Evolutionary conservation across 2,113 vertebrate species (phyloP).

Genomic region (Anguilla japonica): DNA sequence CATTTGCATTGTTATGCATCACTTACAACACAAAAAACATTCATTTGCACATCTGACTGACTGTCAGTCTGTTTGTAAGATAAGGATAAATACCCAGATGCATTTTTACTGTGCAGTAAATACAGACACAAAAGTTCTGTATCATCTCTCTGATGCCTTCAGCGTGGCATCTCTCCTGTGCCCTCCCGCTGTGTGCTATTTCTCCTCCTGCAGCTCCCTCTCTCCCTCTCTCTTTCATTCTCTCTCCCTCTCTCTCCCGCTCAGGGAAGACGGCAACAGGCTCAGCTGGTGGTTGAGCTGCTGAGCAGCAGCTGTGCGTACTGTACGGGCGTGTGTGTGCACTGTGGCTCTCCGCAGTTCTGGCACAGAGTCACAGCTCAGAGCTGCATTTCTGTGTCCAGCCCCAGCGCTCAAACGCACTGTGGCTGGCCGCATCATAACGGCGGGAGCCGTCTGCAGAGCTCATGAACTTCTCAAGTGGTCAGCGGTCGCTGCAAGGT

Average conservation of each 20-base stretch:
- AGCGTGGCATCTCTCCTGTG: too few relatives aligned
- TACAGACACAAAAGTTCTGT: too few relatives aligned
- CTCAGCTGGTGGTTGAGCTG: neutral
- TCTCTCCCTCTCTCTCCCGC: constrained; percentile 18
- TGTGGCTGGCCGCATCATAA: neutral
- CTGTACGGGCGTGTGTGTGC: neutral
- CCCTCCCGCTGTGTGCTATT: too few relatives aligned
- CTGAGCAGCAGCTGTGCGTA: neutral
- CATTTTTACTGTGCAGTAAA: too few relatives aligned
- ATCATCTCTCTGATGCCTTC: too few relatives aligned
- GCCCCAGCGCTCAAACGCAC: neutral
- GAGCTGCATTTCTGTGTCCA: neutral
- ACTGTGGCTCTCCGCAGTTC: neutral
- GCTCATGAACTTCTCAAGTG: constrained; percentile 3
- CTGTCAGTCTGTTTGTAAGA: too few relatives aligned
- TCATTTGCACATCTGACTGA: too few relatives aligned
- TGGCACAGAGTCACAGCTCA: neutral
- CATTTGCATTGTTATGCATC: neutral
- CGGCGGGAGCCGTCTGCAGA: neutral
- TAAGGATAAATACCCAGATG: too few relatives aligned
- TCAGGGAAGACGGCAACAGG: neutral
- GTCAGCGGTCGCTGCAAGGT: neutral
- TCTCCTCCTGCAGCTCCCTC: neutral
- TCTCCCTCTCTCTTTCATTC: neutral
- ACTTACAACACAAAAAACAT: neutral